phyloP scores from a whole-genome alignment of 37 sponge, comb jelly and placozoan genomes.

The Aplysina aerophoba region DNA sequence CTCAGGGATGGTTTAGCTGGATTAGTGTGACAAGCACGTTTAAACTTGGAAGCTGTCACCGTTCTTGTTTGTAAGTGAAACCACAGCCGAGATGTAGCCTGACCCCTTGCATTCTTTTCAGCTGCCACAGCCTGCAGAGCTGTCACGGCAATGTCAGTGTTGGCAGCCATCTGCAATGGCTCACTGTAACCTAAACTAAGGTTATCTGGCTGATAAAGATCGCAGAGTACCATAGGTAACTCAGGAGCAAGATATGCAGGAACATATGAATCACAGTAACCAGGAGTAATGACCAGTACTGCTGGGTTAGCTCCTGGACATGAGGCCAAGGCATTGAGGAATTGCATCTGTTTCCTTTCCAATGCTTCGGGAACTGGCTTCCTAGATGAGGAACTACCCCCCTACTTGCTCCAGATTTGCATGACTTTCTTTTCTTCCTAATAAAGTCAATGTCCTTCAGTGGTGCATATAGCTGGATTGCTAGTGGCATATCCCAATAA shows the following conservation, averaged over 20 bases:
- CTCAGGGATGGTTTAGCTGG: no score
- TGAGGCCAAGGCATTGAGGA: no score
- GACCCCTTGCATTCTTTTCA: not conserved
- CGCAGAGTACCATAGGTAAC: constrained; percentile 11
- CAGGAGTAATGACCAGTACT: not conserved
- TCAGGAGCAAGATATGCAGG: constrained; percentile 8
- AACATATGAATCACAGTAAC: constrained; percentile 6
- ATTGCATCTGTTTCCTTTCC: no score
- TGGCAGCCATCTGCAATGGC: not conserved
- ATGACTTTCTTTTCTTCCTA: no score
- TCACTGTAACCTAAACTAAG: not conserved
- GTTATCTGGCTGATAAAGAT: constrained; percentile 5
- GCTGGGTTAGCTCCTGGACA: constrained; percentile 1
- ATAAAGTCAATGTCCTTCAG: no score
- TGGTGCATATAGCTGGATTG: no score
- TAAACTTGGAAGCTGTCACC: not conserved
- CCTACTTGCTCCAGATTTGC: no score
- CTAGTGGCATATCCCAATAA: no score
- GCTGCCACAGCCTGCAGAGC: not conserved
- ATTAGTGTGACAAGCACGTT: no score
- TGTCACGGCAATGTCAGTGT: not conserved
- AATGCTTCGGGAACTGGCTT: no score
- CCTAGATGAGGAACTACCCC: no score
- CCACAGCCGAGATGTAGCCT: constrained; percentile 8
- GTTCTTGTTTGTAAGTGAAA: not conserved